phyloP scores from a whole-genome alignment of 2,888 invertebrate genomes.

The Xanthorhoe spadicearia region DNA sequence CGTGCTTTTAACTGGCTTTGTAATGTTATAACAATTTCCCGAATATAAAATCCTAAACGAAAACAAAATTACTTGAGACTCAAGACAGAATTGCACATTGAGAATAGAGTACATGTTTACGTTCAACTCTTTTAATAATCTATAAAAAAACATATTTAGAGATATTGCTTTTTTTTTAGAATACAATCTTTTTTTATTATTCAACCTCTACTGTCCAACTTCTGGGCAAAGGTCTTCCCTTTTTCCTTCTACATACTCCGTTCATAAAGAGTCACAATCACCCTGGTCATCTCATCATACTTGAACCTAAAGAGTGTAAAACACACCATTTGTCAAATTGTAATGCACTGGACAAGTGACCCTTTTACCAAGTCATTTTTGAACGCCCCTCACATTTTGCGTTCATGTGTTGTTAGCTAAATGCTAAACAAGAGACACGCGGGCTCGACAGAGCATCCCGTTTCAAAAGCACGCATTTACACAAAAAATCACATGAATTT shows the following conservation, averaged over 20 bases:
- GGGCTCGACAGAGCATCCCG: constrained; percentile 39
- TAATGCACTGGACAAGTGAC: not conserved
- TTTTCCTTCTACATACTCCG: too few relatives aligned
- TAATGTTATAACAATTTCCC: constrained; percentile 40
- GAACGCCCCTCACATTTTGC: constrained; percentile 1
- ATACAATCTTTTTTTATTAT: too few relatives aligned
- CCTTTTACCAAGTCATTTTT: constrained; percentile 2
- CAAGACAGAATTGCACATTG: not conserved
- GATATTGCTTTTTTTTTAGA: too few relatives aligned
- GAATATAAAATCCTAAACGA: too few relatives aligned
- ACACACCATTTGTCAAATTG: not conserved
- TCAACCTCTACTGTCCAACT: too few relatives aligned
- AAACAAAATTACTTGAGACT: not conserved
- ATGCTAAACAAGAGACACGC: constrained; percentile 40
- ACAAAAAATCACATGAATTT: constrained; percentile 61
- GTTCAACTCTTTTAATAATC: not conserved
- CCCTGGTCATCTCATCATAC: too few relatives aligned
- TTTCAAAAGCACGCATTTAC: constrained; percentile 50
- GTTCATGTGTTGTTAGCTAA: constrained; percentile 20
- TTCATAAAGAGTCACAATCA: too few relatives aligned
- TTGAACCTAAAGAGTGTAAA: too few relatives aligned
- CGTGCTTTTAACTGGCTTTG: constrained; percentile 45
- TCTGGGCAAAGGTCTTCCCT: too few relatives aligned
- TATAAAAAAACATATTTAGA: not conserved
- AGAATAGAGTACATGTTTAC: not conserved